phyloP scores from a whole-genome alignment of 2,113 vertebrate genomes.

The Thalassoma bifasciatum region DNA sequence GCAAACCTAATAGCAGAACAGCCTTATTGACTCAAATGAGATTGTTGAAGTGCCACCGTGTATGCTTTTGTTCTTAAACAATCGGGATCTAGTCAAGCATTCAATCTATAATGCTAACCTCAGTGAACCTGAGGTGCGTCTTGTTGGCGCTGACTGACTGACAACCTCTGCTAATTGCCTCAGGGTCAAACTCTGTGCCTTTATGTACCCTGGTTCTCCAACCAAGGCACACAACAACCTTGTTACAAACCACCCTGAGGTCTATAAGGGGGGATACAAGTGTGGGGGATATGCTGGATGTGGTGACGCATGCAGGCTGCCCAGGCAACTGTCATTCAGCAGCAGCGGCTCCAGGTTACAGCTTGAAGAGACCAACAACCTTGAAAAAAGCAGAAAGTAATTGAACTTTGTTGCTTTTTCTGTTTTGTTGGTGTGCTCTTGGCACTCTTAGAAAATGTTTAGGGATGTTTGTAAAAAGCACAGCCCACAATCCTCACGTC shows the following conservation, averaged over 20 bases:
- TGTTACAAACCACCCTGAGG: conserved; percentile 3
- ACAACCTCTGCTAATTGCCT: conserved; percentile 53
- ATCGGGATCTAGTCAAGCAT: conserved; percentile 11
- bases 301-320: conserved; percentile 27
- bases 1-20: background rate
- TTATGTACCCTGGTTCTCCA: conserved; percentile 11
- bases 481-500: background rate
- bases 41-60: background rate
- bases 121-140: conserved; percentile 23
- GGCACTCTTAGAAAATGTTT: background rate
- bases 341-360: conserved; percentile 24
- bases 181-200: conserved; percentile 13
- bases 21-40: background rate
- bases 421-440: background rate
- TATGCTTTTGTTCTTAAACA: conserved; percentile 12
- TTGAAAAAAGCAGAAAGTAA: conserved; percentile 10
- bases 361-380: background rate
- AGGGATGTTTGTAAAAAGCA: conserved; percentile 1
- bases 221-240: conserved; percentile 13
- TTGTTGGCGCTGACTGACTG: conserved; percentile 15
- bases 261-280: background rate
- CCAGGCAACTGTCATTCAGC: conserved; percentile 49
- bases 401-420: no score
- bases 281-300: conserved; percentile 14
- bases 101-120: conserved; percentile 2